A percentile compares a stretch with the other conserved stretches of the same genome.
These are phyloP conservation scores for Clarias macrocephalus DNA, from an alignment of 2,113 vertebrate species.

Conservation along the genomic window DNA sequence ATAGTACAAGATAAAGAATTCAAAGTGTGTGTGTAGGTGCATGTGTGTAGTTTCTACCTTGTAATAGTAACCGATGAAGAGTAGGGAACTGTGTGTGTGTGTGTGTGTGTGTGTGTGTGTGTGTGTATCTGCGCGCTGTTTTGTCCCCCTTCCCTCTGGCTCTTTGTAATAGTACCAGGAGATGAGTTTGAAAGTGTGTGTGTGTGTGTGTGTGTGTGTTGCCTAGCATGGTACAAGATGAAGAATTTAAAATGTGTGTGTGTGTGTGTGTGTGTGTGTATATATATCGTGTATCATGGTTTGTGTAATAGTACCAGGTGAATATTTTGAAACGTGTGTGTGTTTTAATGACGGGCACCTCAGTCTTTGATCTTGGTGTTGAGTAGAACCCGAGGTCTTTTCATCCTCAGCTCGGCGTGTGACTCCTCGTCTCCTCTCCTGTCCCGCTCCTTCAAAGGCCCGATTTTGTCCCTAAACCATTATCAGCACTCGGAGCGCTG, in stretches of 20 bases:
- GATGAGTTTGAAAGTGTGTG: background rate
- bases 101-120: background rate
- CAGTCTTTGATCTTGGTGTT: conserved; percentile 23
- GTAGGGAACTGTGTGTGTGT: background rate
- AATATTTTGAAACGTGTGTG: background rate
- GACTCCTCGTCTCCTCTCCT: background rate
- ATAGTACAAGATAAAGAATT: background rate
- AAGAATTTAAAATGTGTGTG: background rate
- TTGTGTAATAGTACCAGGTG: too few relatives aligned
- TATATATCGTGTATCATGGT: background rate
- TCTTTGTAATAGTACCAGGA: background rate
- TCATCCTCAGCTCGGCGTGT: background rate
- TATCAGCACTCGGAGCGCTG: background rate
- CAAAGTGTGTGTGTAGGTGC: conserved; percentile 6
- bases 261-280: background rate
- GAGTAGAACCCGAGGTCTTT: conserved; percentile 6
- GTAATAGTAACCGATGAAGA: background rate
- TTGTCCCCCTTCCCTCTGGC: too few relatives aligned
- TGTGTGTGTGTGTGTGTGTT: background rate
- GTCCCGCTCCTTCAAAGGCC: conserved; percentile 28
- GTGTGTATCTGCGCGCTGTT: too few relatives aligned
- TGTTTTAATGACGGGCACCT: too few relatives aligned
- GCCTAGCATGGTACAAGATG: background rate
- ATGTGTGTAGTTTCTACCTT: background rate
- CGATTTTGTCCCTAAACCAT: conserved; percentile 23